Conservation (phyloP, 1,140 invertebrate genomes). For the Ylistrum balloti region DNA sequence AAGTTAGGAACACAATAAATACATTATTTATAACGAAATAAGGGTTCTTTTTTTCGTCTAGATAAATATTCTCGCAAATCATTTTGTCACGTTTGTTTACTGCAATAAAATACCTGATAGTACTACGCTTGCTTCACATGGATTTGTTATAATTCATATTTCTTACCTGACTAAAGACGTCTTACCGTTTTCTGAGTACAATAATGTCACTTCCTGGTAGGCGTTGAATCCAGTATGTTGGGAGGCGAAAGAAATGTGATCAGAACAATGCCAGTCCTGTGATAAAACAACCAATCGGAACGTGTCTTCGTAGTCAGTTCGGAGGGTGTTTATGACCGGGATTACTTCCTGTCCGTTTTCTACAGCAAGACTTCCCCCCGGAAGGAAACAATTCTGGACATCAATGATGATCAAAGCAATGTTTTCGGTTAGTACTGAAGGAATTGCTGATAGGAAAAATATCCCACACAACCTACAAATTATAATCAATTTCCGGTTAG, state of each 20-base stretch:
- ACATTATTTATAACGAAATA: too few relatives aligned
- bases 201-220: constrained; percentile 57
- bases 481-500: not conserved
- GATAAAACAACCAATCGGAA: constrained; percentile 71
- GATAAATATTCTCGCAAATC: too few relatives aligned
- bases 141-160: not conserved
- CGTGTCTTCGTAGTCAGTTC: constrained; percentile 55
- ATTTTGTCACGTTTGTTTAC: too few relatives aligned
- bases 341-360: constrained; percentile 66
- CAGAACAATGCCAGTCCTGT: constrained; percentile 75
- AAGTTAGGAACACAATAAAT: too few relatives aligned
- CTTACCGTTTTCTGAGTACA: constrained; percentile 65
- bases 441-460: not conserved
- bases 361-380: constrained; percentile 69
- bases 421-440: constrained; percentile 42
- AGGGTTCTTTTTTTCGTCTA: too few relatives aligned
- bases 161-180: too few relatives aligned
- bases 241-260: constrained; percentile 76
- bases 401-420: constrained; percentile 73
- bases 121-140: not conserved
- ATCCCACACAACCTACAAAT: not conserved
- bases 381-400: constrained; percentile 76
- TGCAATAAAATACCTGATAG: too few relatives aligned
- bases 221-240: constrained; percentile 59
- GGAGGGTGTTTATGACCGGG: constrained; percentile 71